Evolutionary conservation across 2,888 invertebrate species (phyloP), one percentile per base, ranked within the genome.

Genomic region (Odontocolon sp.): DNA sequence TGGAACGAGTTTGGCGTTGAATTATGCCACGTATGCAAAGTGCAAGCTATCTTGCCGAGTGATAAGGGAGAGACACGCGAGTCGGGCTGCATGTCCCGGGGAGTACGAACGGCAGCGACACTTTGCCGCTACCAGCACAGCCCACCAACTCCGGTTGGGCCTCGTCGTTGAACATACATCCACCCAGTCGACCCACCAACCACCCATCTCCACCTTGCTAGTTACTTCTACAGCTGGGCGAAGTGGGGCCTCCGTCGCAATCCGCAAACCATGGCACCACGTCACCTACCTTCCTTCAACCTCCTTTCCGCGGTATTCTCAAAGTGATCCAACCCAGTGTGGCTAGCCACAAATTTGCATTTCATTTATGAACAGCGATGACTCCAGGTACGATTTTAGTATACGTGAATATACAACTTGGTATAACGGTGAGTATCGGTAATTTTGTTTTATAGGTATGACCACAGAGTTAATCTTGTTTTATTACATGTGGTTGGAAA

Each of bases 11-110:
- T 86, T 80, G 86, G 83, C 85, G 87, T 88, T 89, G 89, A 89
- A 88, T 89, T 87, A 88, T 88, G 87, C 86, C 84, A 86, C 83
- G 87, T 87, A 88, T 88, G 89, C 87, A 89, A 89, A 89, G 86
- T 84, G 87, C 86, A 82, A 87, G 87, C 86, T 88, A 88, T 89
- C 89, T 87, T 82, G 82, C 80, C 84, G 79, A 84, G 86, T 87
- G 89, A 89, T 89, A 89, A 89, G 88, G 82, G 85, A 86, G 88
- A 86, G 88, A 89, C 88, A 89, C 88, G 88, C 87, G 88, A 88
- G 86, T 84, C 83, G 85, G 59, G 69, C 31, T 72, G 85, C 86
- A 86, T 87, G 87, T 88, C 88, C 85, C 85, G 82, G 81, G 80
- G 83, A 84, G 83, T 86, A 87, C 86, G 86, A 85, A 84, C 86